These are phyloP conservation scores for Phylloscopus trochiloides DNA, from an alignment of 2,113 vertebrate genomes.

Conservation along the genomic window DNA sequence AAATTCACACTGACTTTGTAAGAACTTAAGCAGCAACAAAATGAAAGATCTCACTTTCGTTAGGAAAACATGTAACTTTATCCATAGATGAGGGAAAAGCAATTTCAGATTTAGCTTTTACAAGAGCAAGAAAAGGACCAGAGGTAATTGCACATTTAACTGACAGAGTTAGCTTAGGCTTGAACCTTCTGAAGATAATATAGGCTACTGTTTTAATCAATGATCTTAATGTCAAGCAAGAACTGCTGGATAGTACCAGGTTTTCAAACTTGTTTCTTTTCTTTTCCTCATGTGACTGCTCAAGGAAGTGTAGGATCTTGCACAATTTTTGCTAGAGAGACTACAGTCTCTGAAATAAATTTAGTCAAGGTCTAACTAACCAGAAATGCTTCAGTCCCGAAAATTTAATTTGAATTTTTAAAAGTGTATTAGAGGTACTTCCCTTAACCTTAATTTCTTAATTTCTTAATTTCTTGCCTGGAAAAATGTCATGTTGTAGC, in stretches of 20 bases:
- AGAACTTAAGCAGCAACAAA: not conserved
- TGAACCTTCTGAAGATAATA: not conserved
- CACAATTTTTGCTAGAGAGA: not conserved
- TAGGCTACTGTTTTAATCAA: not conserved
- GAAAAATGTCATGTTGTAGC: not conserved
- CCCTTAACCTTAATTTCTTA: not conserved
- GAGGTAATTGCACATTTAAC: not conserved
- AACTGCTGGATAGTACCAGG: not conserved
- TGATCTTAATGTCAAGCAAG: not conserved
- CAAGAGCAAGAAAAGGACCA: not conserved
- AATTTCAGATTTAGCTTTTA: not conserved
- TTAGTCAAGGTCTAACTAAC: not conserved
- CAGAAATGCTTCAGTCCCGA: not conserved
- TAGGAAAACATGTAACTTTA: not conserved
- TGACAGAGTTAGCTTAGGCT: not conserved
- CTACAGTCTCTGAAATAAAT: not conserved
- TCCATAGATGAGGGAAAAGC: not conserved
- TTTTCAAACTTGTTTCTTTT: not conserved
- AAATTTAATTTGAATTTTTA: not conserved
- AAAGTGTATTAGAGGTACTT: not conserved
- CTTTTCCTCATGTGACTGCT: not conserved
- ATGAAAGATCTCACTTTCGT: not conserved
- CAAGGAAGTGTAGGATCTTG: not conserved
- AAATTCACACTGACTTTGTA: rapidly evolving
- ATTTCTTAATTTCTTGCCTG: not conserved